Percentiles rank a stretch among this genome's conserved stretches.
Evolutionary conservation across 2,888 invertebrate species (phyloP).

Genomic region (Hecatera dysodea): DNA sequence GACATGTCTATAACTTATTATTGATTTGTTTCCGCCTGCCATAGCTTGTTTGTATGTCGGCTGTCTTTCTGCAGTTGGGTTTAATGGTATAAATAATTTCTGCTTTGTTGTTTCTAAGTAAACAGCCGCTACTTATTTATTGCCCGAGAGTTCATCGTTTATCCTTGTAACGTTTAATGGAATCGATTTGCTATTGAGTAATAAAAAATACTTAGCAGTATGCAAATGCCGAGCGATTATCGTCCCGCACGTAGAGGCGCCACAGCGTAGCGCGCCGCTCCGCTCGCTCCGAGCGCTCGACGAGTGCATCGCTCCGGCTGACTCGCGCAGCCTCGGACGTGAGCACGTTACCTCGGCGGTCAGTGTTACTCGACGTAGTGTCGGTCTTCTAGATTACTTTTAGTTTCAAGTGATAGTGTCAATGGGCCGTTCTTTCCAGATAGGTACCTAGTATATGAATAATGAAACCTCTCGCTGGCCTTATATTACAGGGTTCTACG

Average conservation of each 20-base stretch:
- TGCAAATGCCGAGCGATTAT: constrained; percentile 21
- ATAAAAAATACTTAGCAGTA: neutral
- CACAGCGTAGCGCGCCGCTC: neutral
- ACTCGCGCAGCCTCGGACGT: no score
- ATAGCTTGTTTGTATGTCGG: neutral
- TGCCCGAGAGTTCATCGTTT: neutral
- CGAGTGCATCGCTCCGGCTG: no score
- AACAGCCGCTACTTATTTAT: neutral
- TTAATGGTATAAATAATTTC: neutral
- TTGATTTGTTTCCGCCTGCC: neutral
- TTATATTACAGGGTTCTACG: no score
- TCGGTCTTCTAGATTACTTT: no score
- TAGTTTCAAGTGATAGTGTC: no score
- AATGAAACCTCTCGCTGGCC: no score
- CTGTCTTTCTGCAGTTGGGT: neutral
- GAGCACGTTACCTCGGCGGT: no score
- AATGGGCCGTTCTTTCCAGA: no score
- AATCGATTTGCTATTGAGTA: neutral
- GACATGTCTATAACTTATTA: no score
- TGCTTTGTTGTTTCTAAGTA: neutral
- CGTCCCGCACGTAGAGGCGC: constrained; percentile 16
- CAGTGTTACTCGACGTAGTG: no score
- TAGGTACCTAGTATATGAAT: no score
- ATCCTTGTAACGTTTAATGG: neutral
- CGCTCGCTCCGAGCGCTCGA: no score